Base-by-base conservation (phyloP, 2,797 vertebrate genomes). In the Macroramphosus scolopax region DNA sequence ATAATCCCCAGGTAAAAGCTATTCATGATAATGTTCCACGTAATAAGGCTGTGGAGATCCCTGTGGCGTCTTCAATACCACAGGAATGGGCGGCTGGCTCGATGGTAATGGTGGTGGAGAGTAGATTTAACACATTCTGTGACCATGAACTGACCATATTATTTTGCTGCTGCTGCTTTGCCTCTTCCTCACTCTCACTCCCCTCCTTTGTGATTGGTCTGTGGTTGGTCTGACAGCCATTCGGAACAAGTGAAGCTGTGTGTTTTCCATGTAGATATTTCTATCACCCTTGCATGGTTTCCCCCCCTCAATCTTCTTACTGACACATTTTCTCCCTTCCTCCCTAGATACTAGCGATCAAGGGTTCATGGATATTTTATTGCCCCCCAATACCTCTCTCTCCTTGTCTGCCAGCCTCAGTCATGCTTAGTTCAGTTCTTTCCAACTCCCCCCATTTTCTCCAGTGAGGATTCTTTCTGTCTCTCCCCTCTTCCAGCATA, bases 1-100 rank as follows among this genome's bases (percentile, higher is more conserved):
- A n/a, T n/a, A n/a, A n/a, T 72, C 64, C 54, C 59, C 50, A 68
- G 72, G 63, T 72, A 33, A 51, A 5, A 36, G 44, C 39, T 34
- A 16, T 20, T 44, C 28, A 33, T 49, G 46, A 62, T 71, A 62
- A 70, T 57, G 38, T 44, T 67, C 37, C 55, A 53, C 59, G 51
- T 75, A 76, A 73, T 67, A 38, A 45, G 33, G 35, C 53, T 72
- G 51, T 33, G 52, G 53, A 72, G 68, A 63, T 41, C 55, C 29
- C 30, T 56, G 63, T 63, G 63, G 66, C 70, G 70, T 63, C 47
- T 38, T 45, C 54, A 40, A 71, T 63, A 51, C 69, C 59, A 49
- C 79, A 60, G 55, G 60, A 71, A 69, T 60, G 53, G 58, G 9
- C 52, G 43, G 10, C 45, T 66, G 32, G 42, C 24, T 75, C 29